These are phyloP conservation scores for Ophion slaviceki DNA, from an alignment of 2,888 invertebrate genomes.

Conservation along the genomic window DNA sequence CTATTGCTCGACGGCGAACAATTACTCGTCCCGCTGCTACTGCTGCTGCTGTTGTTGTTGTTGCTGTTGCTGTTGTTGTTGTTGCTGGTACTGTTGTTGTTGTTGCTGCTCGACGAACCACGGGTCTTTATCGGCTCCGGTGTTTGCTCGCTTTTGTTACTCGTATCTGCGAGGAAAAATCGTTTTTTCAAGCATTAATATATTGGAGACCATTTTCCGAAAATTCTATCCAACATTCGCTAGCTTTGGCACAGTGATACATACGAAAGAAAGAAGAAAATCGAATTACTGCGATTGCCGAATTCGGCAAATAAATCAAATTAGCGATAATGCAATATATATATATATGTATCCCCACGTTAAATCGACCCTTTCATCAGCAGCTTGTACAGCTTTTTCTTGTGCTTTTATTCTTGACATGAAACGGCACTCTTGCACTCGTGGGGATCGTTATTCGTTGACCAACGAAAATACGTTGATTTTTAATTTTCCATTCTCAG, in stretches of 20 bases:
- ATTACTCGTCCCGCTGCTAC: not conserved
- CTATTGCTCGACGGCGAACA: constrained; percentile 42
- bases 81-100: not conserved
- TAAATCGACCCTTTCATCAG: not conserved
- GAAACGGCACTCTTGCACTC: no score
- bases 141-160: constrained; percentile 74
- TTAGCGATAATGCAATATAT: not conserved
- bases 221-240: not conserved
- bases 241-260: not conserved
- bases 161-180: constrained; percentile 72
- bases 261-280: not conserved
- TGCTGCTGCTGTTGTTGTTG: not conserved
- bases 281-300: no score
- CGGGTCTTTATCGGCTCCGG: constrained; percentile 76
- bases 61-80: not conserved
- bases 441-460: no score
- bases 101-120: constrained; percentile 61
- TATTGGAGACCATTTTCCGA: not conserved
- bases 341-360: not conserved
- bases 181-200: not conserved
- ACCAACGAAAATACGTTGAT: no score
- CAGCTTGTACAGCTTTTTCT: not conserved
- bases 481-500: no score
- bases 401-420: no score
- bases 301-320: not conserved